Evolutionary conservation across 2,888 invertebrate genomes (phyloP).

Genomic region (Sinotaia quadrata): DNA sequence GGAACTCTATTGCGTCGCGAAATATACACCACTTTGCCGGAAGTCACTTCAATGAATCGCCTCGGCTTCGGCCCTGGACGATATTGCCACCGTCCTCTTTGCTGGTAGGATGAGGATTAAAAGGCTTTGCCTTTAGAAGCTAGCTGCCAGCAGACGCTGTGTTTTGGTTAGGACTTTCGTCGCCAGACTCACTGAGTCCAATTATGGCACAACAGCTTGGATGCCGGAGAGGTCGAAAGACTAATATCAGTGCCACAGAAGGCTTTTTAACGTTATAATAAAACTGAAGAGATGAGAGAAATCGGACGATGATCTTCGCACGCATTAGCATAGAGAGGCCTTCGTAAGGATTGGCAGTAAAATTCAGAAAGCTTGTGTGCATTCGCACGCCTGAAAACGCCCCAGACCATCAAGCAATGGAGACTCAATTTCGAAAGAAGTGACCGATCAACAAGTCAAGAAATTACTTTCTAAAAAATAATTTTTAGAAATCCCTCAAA

Average conservation of each 20-base stretch:
- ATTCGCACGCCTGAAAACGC: too few relatives aligned
- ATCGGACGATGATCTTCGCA: too few relatives aligned
- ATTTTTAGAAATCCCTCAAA: too few relatives aligned
- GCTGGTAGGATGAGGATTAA: conserved; percentile 29
- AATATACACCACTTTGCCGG: conserved; percentile 51
- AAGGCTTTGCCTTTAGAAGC: conserved; percentile 13
- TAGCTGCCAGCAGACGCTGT: neutral
- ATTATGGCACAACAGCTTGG: neutral
- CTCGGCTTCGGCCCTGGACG: conserved; percentile 31
- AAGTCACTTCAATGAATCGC: conserved; percentile 42
- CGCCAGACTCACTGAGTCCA: conserved; percentile 11
- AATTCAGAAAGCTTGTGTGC: too few relatives aligned
- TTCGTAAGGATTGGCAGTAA: too few relatives aligned
- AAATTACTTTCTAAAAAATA: too few relatives aligned
- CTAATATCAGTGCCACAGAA: conserved; percentile 25
- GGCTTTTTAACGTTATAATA: conserved; percentile 15
- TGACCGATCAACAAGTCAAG: too few relatives aligned
- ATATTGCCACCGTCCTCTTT: conserved; percentile 33
- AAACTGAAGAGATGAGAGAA: too few relatives aligned
- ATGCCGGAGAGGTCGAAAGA: conserved; percentile 11
- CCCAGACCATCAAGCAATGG: too few relatives aligned
- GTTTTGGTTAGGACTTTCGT: conserved; percentile 3
- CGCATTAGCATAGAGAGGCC: too few relatives aligned
- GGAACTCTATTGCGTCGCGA: conserved; percentile 48
- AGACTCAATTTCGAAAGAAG: too few relatives aligned